Evolutionary conservation across 2,797 vertebrate genomes (phyloP).

Genomic region (Fundulus diaphanus): DNA sequence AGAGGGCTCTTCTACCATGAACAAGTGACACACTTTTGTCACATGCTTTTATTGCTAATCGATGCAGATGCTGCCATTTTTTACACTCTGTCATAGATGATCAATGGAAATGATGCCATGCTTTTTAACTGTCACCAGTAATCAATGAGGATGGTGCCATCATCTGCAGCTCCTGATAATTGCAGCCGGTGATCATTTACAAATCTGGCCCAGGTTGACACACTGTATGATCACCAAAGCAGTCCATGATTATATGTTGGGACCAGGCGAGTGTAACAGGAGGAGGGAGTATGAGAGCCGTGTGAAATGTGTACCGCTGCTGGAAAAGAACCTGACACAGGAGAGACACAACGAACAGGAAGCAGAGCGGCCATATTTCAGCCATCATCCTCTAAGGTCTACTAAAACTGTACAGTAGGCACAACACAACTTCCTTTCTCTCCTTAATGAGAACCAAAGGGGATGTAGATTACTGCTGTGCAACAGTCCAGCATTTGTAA

Average conservation of each 20-base stretch:
- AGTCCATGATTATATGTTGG: conserved; percentile 20
- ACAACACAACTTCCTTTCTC: conserved; percentile 34
- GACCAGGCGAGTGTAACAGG: conserved; percentile 7
- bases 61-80: conserved; percentile 62
- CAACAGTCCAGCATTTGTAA: not conserved
- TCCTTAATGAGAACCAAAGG: conserved; percentile 2
- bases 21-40: conserved; percentile 44
- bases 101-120: conserved; percentile 70
- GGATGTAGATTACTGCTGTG: not conserved
- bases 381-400: conserved; percentile 24
- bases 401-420: conserved; percentile 25
- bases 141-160: conserved; percentile 69
- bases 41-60: conserved; percentile 63
- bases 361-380: conserved; percentile 27
- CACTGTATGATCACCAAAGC: conserved; percentile 15
- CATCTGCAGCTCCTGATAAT: conserved; percentile 65
- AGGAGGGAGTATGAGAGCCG: not conserved
- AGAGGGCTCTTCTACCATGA: conserved; percentile 36
- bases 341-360: conserved; percentile 33
- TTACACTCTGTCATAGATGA: conserved; percentile 47
- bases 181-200: conserved; percentile 54
- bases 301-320: conserved; percentile 27
- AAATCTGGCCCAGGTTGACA: conserved; percentile 30
- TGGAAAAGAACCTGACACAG: conserved; percentile 44
- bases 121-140: conserved; percentile 67